These are phyloP conservation scores for Antheraea yamamai DNA, from an alignment of 2,888 invertebrate species.

Conservation along the genomic window DNA sequence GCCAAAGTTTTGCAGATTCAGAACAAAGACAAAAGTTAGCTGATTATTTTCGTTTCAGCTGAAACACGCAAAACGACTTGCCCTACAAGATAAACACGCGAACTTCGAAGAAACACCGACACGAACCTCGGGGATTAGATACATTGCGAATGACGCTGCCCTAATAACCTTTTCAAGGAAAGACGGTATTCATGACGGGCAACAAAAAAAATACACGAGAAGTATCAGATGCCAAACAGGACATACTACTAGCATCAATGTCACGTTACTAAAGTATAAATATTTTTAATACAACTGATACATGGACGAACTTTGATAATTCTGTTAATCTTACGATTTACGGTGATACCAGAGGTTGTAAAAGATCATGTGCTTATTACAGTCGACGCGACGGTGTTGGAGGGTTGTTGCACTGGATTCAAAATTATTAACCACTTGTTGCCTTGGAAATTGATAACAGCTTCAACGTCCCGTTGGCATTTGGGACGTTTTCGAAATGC, in stretches of 20 bases:
- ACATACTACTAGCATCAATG: slow-evolving; percentile 38
- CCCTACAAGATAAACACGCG: slow-evolving; percentile 68
- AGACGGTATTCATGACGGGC: slow-evolving; percentile 46
- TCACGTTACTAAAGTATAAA: slow-evolving; percentile 42
- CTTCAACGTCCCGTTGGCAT: slow-evolving; percentile 58
- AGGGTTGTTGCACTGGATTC: slow-evolving; percentile 64
- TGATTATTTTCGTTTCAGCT: slow-evolving; percentile 68
- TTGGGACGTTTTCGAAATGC: slow-evolving; percentile 68
- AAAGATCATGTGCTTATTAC: slow-evolving; percentile 49
- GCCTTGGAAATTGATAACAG: slow-evolving; percentile 78
- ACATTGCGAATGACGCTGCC: slow-evolving; percentile 57
- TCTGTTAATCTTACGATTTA: slow-evolving; percentile 43
- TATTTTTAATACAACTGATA: slow-evolving; percentile 38
- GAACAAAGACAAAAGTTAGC: slow-evolving; percentile 57
- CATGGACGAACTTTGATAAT: slow-evolving; percentile 43
- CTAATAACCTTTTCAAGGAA: slow-evolving; percentile 54
- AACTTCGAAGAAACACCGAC: slow-evolving; percentile 70
- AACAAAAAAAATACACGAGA: slow-evolving; percentile 34
- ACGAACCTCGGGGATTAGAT: slow-evolving; percentile 57
- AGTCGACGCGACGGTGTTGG: slow-evolving; percentile 43
- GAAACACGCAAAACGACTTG: slow-evolving; percentile 67
- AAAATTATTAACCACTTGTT: slow-evolving; percentile 81
- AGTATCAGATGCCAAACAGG: slow-evolving; percentile 45
- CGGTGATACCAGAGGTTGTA: slow-evolving; percentile 41
- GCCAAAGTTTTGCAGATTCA: slow-evolving; percentile 48